Conservation (phyloP, 1,140 invertebrate species). For the Brevipalpus yothersi region DNA sequence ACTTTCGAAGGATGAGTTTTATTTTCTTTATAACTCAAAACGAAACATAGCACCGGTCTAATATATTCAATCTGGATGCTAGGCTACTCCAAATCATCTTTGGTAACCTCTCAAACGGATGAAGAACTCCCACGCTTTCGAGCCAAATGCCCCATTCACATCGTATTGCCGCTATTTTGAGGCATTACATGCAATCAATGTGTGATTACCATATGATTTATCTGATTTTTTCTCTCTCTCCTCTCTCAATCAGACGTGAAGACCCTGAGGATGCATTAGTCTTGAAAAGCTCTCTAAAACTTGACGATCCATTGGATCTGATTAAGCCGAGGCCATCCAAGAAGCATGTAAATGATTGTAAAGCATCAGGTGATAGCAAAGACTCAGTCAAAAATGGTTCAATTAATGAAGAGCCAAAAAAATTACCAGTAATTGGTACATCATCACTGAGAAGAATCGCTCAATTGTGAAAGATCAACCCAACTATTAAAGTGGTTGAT, state of each 20-base stretch:
- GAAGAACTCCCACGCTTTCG: no score
- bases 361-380: background rate
- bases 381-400: no score
- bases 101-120: no score
- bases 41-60: no score
- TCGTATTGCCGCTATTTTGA: conserved; percentile 57
- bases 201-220: background rate
- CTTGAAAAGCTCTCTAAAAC: conserved; percentile 2
- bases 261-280: conserved; percentile 76
- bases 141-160: no score
- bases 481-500: conserved; percentile 17
- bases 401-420: background rate
- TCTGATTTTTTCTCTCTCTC: background rate
- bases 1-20: no score
- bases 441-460: conserved; percentile 71
- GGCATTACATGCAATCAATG: conserved; percentile 21
- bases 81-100: no score
- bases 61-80: no score
- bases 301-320: background rate
- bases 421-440: conserved; percentile 35
- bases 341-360: background rate
- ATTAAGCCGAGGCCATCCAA: background rate
- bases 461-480: conserved; percentile 51
- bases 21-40: no score
- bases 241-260: conserved; percentile 37